These are phyloP conservation scores for Tinamus major DNA, from an alignment of 2,797 vertebrate genomes.

Conservation along the genomic window DNA sequence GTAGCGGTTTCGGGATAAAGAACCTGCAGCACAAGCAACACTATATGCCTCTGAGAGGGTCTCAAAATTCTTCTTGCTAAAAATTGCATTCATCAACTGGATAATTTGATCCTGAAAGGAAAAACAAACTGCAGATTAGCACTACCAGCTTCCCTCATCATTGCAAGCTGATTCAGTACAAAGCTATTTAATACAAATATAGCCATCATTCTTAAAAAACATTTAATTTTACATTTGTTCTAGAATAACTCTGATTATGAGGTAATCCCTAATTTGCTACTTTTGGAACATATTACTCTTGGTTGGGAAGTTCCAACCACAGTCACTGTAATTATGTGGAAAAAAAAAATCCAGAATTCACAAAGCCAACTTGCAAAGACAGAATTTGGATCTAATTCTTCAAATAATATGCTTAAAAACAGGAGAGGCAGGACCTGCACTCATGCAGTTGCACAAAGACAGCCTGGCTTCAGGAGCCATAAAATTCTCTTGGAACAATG, in stretches of 20 bases:
- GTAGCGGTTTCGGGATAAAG: slow-evolving; percentile 91
- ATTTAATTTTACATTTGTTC: slow-evolving; percentile 12
- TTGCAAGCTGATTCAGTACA: not conserved
- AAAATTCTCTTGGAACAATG: not conserved
- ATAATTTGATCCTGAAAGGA: slow-evolving; percentile 92
- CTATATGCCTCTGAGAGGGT: slow-evolving; percentile 93
- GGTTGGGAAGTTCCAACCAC: slow-evolving; percentile 3
- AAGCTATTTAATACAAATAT: not conserved
- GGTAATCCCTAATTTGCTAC: not conserved
- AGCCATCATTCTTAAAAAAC: not conserved
- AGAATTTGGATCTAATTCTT: not conserved
- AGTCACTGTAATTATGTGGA: not conserved
- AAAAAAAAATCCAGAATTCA: not conserved
- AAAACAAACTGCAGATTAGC: not conserved
- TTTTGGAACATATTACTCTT: not conserved
- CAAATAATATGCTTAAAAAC: not conserved
- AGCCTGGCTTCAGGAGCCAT: not conserved
- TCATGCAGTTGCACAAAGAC: not conserved
- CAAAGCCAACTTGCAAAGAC: not conserved
- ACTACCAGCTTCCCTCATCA: not conserved
- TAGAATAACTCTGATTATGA: not conserved
- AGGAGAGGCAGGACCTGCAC: not conserved
- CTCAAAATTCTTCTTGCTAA: slow-evolving; percentile 97
- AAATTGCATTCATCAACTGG: slow-evolving; percentile 94
- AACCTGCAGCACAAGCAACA: slow-evolving; percentile 86